Conservation (phyloP, 2,113 vertebrate genomes). For the Platysternon megacephalum region DNA sequence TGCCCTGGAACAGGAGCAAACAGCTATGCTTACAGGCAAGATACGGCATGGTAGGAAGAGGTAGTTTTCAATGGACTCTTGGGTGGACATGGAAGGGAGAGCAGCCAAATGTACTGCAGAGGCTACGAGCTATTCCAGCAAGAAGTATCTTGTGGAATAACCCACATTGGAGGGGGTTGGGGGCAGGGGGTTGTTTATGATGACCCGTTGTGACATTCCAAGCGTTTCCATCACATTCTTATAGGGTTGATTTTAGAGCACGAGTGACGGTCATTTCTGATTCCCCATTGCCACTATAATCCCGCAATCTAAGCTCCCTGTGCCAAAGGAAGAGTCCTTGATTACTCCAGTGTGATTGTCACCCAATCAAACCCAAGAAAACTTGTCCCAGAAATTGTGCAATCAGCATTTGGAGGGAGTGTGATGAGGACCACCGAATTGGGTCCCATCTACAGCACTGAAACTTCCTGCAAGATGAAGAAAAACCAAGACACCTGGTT, state of each 20-base stretch:
- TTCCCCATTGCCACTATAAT: background rate
- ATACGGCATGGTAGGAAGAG: background rate
- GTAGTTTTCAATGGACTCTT: background rate
- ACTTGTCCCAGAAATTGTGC: background rate
- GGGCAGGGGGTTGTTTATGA: no score
- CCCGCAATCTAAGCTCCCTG: background rate
- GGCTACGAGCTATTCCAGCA: background rate
- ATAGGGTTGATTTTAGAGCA: background rate
- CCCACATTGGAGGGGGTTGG: no score
- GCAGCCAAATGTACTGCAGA: background rate
- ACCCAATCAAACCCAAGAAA: background rate
- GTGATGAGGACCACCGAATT: background rate
- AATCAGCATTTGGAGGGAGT: background rate
- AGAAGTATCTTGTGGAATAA: background rate
- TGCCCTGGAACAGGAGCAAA: accelerated
- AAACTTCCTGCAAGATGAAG: slow-evolving; percentile 10
- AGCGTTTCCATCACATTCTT: background rate
- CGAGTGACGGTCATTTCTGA: background rate
- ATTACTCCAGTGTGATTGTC: background rate
- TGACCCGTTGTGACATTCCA: background rate
- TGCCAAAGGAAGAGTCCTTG: background rate
- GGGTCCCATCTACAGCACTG: background rate
- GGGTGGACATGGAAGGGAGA: background rate
- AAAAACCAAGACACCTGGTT: background rate
- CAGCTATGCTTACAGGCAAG: background rate